Conservation (phyloP, 1,140 invertebrate species). For the Drosophila pallidifrons region DNA sequence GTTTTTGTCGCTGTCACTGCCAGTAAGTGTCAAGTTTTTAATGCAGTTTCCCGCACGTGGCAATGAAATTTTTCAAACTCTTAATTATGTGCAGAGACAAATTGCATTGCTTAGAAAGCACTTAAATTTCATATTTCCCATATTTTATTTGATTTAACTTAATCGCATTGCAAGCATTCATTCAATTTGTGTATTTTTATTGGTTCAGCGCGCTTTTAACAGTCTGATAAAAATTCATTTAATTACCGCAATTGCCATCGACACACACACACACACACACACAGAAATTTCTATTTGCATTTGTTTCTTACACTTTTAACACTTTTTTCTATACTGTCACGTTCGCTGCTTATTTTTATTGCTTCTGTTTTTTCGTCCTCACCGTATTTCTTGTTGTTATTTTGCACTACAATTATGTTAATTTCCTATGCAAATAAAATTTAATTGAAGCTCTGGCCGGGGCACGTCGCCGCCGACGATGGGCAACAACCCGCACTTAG, state of each 20-base stretch:
- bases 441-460: slow-evolving; percentile 80
- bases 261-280: slow-evolving; percentile 21
- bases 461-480: slow-evolving; percentile 50
- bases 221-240: slow-evolving; percentile 50
- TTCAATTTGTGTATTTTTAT: slow-evolving; percentile 22
- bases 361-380: slow-evolving; percentile 45
- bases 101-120: slow-evolving; percentile 22
- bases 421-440: slow-evolving; percentile 85
- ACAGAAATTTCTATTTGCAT: slow-evolving; percentile 65
- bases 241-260: slow-evolving; percentile 53
- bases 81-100: slow-evolving; percentile 59
- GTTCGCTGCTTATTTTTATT: slow-evolving; percentile 77
- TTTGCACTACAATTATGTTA: slow-evolving; percentile 84
- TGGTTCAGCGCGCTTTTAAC: slow-evolving; percentile 32
- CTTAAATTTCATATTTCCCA: not conserved
- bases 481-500: slow-evolving; percentile 55
- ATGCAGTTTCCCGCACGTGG: slow-evolving; percentile 72
- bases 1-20: slow-evolving; percentile 45
- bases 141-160: not conserved
- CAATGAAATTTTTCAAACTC: slow-evolving; percentile 72
- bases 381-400: slow-evolving; percentile 60
- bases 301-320: slow-evolving; percentile 58
- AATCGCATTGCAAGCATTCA: slow-evolving; percentile 23
- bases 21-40: slow-evolving; percentile 78
- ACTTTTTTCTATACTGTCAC: slow-evolving; percentile 67